A percentile compares a stretch with the other conserved stretches of the same genome.
Conservation (phyloP, 2,113 vertebrate species). For the Pagrus major region DNA sequence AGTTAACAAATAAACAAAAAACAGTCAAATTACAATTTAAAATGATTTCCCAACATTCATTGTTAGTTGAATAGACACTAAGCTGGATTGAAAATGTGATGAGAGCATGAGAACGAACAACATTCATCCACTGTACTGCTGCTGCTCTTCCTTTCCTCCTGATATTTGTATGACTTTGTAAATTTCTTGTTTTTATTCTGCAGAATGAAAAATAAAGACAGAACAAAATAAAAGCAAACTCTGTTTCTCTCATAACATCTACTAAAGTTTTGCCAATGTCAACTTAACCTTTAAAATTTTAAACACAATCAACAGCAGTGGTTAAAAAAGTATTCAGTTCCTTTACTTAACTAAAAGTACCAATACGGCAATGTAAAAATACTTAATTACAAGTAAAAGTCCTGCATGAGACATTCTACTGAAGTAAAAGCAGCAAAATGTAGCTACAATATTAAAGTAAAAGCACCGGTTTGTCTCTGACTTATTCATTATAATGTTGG, state of each 20-base stretch:
- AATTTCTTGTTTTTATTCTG: constrained; percentile 20
- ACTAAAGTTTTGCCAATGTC: no score
- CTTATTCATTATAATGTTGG: no score
- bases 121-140: background rate
- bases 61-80: background rate
- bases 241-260: background rate
- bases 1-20: background rate
- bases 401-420: no score
- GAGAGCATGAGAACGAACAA: background rate
- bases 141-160: background rate
- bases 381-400: no score
- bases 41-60: background rate
- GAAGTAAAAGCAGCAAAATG: no score
- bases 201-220: constrained; percentile 33
- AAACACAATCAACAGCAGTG: no score
- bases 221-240: background rate
- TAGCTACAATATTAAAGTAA: no score
- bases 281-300: no score
- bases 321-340: no score
- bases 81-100: background rate
- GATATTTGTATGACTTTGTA: constrained; percentile 40
- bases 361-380: no score
- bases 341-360: no score
- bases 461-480: no score
- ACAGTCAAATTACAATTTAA: background rate